These are phyloP conservation scores for Apomyelois bistriatella DNA, from an alignment of 2,888 invertebrate species.

Conservation along the genomic window DNA sequence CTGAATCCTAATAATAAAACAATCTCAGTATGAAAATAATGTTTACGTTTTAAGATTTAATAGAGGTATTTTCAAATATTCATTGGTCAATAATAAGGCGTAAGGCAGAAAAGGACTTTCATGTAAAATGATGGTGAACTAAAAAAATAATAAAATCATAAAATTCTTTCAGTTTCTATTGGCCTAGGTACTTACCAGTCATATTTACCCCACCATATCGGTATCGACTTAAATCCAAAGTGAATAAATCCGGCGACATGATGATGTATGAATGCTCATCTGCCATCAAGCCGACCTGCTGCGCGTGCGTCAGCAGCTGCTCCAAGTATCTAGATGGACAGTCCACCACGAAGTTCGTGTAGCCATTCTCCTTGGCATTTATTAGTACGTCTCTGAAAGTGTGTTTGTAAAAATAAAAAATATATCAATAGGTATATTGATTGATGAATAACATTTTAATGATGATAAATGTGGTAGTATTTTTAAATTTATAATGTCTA, in stretches of 20 bases:
- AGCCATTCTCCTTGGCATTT: conserved; percentile 83
- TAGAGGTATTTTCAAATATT: too few species aligned
- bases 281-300: conserved; percentile 92
- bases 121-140: too few species aligned
- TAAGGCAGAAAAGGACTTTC: too few species aligned
- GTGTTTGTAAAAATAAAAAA: too few species aligned
- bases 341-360: conserved; percentile 87
- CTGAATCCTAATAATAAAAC: conserved; percentile 67
- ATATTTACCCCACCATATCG: conserved; percentile 91
- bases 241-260: conserved; percentile 89
- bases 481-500: too few species aligned
- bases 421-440: too few species aligned
- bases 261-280: conserved; percentile 89
- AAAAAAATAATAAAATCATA: too few species aligned
- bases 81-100: too few species aligned
- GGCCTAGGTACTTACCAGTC: conserved; percentile 76
- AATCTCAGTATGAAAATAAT: background rate
- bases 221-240: conserved; percentile 87
- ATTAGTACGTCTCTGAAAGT: conserved; percentile 84
- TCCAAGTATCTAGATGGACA: conserved; percentile 81
- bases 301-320: conserved; percentile 81
- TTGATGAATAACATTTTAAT: too few species aligned
- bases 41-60: background rate
- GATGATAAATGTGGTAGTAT: too few species aligned
- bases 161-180: too few species aligned